A percentile compares a stretch with the other conserved stretches of the same genome.
Conservation (phyloP, 2,113 vertebrate species). For the Siniperca chuatsi region DNA sequence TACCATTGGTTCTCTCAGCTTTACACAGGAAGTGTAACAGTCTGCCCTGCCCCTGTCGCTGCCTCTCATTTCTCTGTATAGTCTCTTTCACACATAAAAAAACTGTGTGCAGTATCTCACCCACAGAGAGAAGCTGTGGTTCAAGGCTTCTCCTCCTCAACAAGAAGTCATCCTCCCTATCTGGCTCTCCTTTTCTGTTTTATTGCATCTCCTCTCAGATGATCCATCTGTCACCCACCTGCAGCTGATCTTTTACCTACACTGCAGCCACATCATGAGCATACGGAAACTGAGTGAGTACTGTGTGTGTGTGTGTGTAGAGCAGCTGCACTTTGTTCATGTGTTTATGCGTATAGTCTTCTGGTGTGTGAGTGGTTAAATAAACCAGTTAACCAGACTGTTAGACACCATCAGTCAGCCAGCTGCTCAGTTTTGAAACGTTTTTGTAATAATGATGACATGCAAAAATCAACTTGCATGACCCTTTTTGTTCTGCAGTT, state of each 20-base stretch:
- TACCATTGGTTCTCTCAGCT: slow-evolving; percentile 23
- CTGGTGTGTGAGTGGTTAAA: neutral
- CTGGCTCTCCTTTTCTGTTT: neutral
- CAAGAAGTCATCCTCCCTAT: neutral
- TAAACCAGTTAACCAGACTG: neutral
- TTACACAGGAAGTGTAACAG: slow-evolving; percentile 79
- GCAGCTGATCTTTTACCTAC: slow-evolving; percentile 15
- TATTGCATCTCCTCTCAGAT: neutral
- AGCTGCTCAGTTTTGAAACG: neutral
- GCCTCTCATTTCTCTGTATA: slow-evolving; percentile 31
- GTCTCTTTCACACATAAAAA: neutral
- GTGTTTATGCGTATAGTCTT: neutral
- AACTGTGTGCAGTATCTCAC: slow-evolving; percentile 16
- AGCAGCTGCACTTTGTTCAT: slow-evolving; percentile 7
- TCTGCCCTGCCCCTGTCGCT: slow-evolving; percentile 32
- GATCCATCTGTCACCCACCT: slow-evolving; percentile 10
- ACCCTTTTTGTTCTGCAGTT: neutral
- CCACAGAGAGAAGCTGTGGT: slow-evolving; percentile 48
- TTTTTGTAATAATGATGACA: neutral
- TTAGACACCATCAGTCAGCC: no score
- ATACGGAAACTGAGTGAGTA: slow-evolving; percentile 76
- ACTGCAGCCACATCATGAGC: slow-evolving; percentile 72
- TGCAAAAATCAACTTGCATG: neutral
- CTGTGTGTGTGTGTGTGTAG: neutral
- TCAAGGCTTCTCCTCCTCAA: neutral